Evolutionary conservation across 92 coral and sea anemone species (phyloP).

Genomic region (Isaurus tuberculatus): DNA sequence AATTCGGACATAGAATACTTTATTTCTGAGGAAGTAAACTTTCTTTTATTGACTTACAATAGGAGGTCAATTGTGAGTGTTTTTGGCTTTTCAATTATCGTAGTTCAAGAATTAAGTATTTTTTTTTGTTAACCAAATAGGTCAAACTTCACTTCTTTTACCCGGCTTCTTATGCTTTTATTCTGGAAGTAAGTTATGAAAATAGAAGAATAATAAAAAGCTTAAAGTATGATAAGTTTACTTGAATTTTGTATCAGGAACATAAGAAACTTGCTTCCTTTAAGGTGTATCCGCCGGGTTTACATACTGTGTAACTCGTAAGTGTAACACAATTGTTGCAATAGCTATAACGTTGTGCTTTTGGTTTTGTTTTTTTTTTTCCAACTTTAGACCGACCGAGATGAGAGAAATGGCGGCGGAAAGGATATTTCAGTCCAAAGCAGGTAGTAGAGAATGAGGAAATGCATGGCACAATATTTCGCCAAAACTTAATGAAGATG

Average conservation of each 20-base stretch:
- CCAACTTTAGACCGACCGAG: background rate
- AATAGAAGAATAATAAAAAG: slow-evolving; percentile 1
- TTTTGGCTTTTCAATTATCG: slow-evolving; percentile 8
- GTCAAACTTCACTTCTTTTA: slow-evolving; percentile 19
- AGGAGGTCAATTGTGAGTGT: background rate
- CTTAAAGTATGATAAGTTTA: slow-evolving; percentile 15
- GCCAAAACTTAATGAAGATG: slow-evolving; percentile 10
- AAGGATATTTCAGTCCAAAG: background rate
- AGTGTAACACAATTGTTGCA: slow-evolving; percentile 26
- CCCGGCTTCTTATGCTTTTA: slow-evolving; percentile 21
- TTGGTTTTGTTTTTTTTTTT: no score
- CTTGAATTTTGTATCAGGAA: background rate
- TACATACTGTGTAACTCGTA: slow-evolving; percentile 7
- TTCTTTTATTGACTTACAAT: slow-evolving; percentile 16
- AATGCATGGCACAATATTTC: background rate
- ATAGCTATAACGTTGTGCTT: background rate
- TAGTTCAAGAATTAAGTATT: slow-evolving; percentile 7
- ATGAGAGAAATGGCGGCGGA: slow-evolving; percentile 24
- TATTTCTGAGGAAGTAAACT: slow-evolving; percentile 3
- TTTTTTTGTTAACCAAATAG: slow-evolving; percentile 4
- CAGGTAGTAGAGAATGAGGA: slow-evolving; percentile 26
- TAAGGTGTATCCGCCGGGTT: slow-evolving; percentile 5
- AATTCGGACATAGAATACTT: slow-evolving; percentile 5
- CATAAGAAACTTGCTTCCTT: slow-evolving; percentile 3
- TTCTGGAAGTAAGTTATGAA: slow-evolving; percentile 23